phyloP scores from a whole-genome alignment of 2,888 invertebrate genomes.

The Cosmorhoe ocellata region DNA sequence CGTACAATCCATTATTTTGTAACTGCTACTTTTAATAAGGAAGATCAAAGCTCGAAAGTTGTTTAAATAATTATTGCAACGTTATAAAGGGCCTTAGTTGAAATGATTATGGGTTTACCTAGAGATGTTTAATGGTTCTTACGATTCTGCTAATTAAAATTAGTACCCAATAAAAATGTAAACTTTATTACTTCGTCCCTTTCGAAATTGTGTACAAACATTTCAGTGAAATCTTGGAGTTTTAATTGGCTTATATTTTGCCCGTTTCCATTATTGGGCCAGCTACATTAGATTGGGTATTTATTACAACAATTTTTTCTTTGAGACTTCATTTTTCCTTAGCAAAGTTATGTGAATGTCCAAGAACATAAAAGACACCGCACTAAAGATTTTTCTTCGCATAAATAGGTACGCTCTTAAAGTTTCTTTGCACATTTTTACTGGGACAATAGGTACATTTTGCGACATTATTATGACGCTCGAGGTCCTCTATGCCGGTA shows the following conservation, averaged over 20 bases:
- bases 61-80: constrained; percentile 30
- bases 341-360: too few species aligned
- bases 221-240: constrained; percentile 1
- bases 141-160: constrained; percentile 19
- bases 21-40: not conserved
- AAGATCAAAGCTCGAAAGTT: constrained; percentile 30
- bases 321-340: too few species aligned
- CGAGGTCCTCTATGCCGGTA: constrained; percentile 24
- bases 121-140: constrained; percentile 23
- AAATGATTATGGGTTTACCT: constrained; percentile 29
- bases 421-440: constrained; percentile 7
- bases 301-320: too few species aligned
- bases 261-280: too few species aligned
- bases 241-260: not conserved
- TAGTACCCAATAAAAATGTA: constrained; percentile 16
- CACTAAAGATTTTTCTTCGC: not conserved
- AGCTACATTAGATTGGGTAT: too few species aligned
- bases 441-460: constrained; percentile 21
- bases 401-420: not conserved
- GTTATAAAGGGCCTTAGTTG: constrained; percentile 23
- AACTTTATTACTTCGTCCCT: constrained; percentile 15
- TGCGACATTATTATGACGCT: constrained; percentile 31
- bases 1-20: too few species aligned
- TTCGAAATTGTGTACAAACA: constrained; percentile 13
- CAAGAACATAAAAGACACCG: not conserved